phyloP scores from a whole-genome alignment of 1,140 invertebrate species.

The silkworm (Bombyx mori) region DNA sequence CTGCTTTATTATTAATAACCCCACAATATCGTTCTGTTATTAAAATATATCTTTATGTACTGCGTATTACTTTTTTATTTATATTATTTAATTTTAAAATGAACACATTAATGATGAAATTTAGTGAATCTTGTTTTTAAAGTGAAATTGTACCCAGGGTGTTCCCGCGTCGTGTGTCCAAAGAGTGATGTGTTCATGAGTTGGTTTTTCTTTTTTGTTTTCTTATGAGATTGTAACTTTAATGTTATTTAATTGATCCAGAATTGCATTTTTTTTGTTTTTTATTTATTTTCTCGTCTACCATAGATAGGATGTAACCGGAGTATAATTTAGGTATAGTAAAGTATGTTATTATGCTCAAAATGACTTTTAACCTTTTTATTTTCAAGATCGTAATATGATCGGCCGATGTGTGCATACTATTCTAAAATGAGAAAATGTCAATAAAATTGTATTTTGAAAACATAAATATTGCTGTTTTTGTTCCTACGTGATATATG shows the following conservation, averaged over 20 bases:
- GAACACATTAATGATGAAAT: conserved; percentile 24
- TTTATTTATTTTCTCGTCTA: too few relatives aligned
- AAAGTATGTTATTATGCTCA: conserved; percentile 30
- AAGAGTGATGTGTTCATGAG: conserved; percentile 62
- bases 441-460: conserved; percentile 70
- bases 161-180: conserved; percentile 47
- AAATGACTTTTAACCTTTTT: conserved; percentile 43
- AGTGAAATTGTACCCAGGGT: conserved; percentile 11
- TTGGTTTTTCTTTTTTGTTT: conserved; percentile 16
- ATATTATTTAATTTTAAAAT: conserved; percentile 11
- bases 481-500: background rate
- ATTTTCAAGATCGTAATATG: conserved; percentile 35
- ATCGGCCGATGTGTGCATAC: conserved; percentile 66
- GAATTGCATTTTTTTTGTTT: conserved; percentile 46
- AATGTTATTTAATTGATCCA: conserved; percentile 64
- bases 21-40: too few relatives aligned
- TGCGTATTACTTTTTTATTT: conserved; percentile 6
- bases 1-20: too few relatives aligned
- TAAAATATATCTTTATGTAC: background rate
- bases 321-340: conserved; percentile 21
- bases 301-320: conserved; percentile 4
- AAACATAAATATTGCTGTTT: conserved; percentile 29
- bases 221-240: conserved; percentile 48
- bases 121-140: conserved; percentile 12
- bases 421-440: conserved; percentile 64